Evolutionary conservation across 1,140 invertebrate species (phyloP).

Genomic region (Megalopta genalis): DNA sequence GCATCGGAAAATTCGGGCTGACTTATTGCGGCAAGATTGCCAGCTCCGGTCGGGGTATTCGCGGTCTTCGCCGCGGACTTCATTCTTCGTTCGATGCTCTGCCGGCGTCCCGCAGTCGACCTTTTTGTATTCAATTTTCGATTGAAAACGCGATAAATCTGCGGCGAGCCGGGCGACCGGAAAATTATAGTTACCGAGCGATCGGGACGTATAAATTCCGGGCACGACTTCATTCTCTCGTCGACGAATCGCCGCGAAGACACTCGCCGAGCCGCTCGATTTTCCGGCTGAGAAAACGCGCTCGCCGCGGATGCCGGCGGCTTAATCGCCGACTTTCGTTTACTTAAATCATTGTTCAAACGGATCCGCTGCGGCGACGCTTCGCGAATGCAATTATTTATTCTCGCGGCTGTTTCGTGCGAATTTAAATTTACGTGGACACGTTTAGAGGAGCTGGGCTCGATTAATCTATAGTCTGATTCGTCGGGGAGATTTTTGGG

Average conservation of each 20-base stretch:
- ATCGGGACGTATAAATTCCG: constrained; percentile 16
- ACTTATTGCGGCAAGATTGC: constrained; percentile 22
- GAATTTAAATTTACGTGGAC: too few relatives aligned
- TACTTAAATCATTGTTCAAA: too few relatives aligned
- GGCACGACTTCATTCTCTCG: not conserved
- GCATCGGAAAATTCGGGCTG: constrained; percentile 52
- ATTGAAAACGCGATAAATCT: constrained; percentile 25
- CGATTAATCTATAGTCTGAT: too few relatives aligned
- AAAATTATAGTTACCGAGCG: constrained; percentile 14
- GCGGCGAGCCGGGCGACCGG: not conserved
- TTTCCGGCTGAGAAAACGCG: not conserved
- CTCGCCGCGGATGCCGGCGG: too few relatives aligned
- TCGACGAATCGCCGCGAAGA: not conserved
- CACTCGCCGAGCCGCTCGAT: not conserved
- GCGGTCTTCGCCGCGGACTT: too few relatives aligned
- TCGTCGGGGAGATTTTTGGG: too few relatives aligned
- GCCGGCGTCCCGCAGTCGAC: too few relatives aligned
- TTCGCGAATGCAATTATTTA: too few relatives aligned
- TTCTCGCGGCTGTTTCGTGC: too few relatives aligned
- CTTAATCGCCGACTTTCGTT: not conserved
- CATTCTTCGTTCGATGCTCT: constrained; percentile 5
- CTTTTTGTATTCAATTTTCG: constrained; percentile 26
- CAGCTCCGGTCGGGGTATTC: not conserved
- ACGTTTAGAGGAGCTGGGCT: too few relatives aligned
- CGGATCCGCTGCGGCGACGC: too few relatives aligned